Conservation (phyloP, 2,113 vertebrate species). For the Centropristis striata region DNA sequence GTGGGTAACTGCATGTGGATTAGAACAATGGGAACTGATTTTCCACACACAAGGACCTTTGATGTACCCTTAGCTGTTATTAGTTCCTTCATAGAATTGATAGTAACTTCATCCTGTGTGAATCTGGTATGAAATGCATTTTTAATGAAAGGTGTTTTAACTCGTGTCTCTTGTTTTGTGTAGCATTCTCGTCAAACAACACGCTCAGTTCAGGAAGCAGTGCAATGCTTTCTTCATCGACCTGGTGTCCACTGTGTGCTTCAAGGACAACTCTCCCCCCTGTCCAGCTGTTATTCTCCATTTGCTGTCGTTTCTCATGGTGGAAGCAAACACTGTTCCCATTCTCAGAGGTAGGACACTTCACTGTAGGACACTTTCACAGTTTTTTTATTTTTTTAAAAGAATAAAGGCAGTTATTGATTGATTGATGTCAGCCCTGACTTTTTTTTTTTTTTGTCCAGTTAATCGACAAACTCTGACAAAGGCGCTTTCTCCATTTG, state of each 20-base stretch:
- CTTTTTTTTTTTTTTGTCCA: slow-evolving; percentile 49
- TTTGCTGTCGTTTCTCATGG: slow-evolving; percentile 90
- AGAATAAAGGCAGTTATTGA: too few relatives aligned
- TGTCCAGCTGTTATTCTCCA: slow-evolving; percentile 82
- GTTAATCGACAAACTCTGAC: slow-evolving; percentile 80
- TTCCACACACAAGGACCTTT: not conserved
- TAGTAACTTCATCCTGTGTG: not conserved
- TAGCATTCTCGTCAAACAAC: slow-evolving; percentile 77
- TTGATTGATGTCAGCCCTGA: slow-evolving; percentile 5
- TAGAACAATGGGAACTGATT: not conserved
- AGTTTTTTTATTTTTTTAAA: too few relatives aligned
- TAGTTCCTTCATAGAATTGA: not conserved
- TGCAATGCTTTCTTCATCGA: slow-evolving; percentile 96
- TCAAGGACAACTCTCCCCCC: slow-evolving; percentile 92
- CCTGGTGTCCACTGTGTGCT: slow-evolving; percentile 93
- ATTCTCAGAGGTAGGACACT: slow-evolving; percentile 61
- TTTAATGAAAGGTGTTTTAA: not conserved
- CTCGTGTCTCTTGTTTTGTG: not conserved
- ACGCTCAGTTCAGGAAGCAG: slow-evolving; percentile 87
- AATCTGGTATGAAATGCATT: not conserved
- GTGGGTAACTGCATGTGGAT: slow-evolving; percentile 73
- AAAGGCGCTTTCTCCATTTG: slow-evolving; percentile 92
- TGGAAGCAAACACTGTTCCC: slow-evolving; percentile 63
- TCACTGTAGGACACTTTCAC: too few relatives aligned
- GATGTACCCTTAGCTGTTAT: not conserved